Evolutionary conservation across 2,113 vertebrate genomes (phyloP), one percentile per base, ranked within the genome.

Genomic region (Alethe castanea): DNA sequence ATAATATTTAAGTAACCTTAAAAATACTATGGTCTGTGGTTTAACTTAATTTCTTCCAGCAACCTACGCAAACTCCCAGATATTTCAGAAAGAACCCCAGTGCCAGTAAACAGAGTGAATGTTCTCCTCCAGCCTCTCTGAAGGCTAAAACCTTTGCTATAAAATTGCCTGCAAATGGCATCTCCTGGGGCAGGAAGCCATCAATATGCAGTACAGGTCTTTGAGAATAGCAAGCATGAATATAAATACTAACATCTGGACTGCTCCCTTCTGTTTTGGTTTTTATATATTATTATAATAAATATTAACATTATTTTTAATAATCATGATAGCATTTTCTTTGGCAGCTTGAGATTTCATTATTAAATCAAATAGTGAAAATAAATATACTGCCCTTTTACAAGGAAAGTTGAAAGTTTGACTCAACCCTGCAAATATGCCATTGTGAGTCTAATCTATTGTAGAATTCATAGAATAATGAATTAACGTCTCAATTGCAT

Each of bases 161-260:
- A 81, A 81, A 88, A 81, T 45, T 86, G 52, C 76, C 81, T 84
- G 56, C 18, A 86, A 69, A 90, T 64, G 26, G 44, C 19, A 74
- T 86, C 79, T 97, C 57, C 64, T 42, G 14, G 28, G 81, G 78
- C 87, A 94, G 81, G 93, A 94, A 95, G 57, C 64, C 76, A 88
- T 96, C 76, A 84, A 56, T 94, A 92, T 83, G 48, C 85, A 86
- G 40, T 54, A 56, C 2, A 0, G 44, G 29, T 78, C 88, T 95
- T 87, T 66, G 50, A 85, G 74, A 94, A 77, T 15, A 73, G 90
- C 69, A 82, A 25, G 59, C 26, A 50, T 85, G 87, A 96, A 94
- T 95, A 85, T 80, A 91, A 94, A 85, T 85, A 52, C 62, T 94
- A 92, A 82, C 95, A 95, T 85, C 93, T 96, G 89, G 73, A 62